Percentiles rank a stretch among this genome's conserved stretches.
Evolutionary conservation across 2,113 vertebrate species (phyloP).

Genomic region (Burhinus bistriatus): DNA sequence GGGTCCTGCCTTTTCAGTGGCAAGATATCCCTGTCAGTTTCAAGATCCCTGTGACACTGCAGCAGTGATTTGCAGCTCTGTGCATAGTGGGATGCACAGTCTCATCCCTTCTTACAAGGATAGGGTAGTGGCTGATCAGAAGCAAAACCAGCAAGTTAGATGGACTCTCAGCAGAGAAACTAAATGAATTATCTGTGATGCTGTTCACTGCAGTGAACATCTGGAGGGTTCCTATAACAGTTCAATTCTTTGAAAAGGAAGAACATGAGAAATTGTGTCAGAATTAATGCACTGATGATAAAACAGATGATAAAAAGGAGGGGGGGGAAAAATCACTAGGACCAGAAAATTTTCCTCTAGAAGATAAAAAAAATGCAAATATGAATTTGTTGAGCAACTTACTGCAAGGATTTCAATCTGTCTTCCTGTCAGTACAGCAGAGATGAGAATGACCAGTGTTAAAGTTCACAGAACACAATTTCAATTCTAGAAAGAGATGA

Average conservation of each 20-base stretch:
- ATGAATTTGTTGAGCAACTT: background rate
- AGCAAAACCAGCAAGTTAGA: background rate
- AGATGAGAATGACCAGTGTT: background rate
- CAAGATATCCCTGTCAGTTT: background rate
- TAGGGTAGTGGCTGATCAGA: background rate
- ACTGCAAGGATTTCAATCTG: background rate
- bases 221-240: background rate
- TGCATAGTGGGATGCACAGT: background rate
- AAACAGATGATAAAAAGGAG: background rate
- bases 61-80: background rate
- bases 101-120: background rate
- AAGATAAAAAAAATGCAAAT: background rate
- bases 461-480: background rate
- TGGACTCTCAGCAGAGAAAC: background rate
- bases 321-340: rapidly evolving
- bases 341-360: background rate
- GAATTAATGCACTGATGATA: background rate
- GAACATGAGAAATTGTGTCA: background rate
- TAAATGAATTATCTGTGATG: background rate
- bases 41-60: background rate
- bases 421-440: background rate
- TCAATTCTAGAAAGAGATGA: background rate
- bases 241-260: background rate
- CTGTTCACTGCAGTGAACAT: background rate
- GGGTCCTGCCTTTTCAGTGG: background rate